A percentile compares a stretch with the other conserved stretches of the same genome.
These are phyloP conservation scores for Florisuga fusca DNA, from an alignment of 2,797 vertebrate species.

Conservation along the genomic window DNA sequence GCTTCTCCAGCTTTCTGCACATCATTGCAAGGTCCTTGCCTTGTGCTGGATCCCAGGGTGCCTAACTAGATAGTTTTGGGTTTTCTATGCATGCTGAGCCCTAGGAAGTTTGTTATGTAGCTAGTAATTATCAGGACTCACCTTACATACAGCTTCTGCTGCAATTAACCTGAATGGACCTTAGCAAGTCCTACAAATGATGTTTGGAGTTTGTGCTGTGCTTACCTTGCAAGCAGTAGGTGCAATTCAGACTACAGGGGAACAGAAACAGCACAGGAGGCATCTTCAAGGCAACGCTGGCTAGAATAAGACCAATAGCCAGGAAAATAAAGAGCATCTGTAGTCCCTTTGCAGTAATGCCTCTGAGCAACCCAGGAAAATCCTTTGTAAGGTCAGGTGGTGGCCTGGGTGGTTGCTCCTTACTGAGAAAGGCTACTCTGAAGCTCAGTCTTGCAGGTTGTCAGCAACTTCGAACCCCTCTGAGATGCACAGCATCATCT, in stretches of 20 bases:
- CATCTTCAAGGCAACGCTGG: not conserved
- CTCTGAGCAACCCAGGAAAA: not conserved
- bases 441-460: not conserved
- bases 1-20: accelerated
- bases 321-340: not conserved
- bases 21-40: accelerated
- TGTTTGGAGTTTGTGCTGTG: not conserved
- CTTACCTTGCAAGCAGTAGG: accelerated
- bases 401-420: not conserved
- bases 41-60: accelerated
- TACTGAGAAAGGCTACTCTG: not conserved
- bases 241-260: not conserved
- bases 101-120: not conserved
- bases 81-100: not conserved
- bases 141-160: not conserved
- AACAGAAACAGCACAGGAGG: not conserved
- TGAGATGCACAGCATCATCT: not conserved
- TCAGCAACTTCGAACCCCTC: not conserved
- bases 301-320: not conserved
- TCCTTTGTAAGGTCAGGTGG: not conserved
- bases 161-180: not conserved
- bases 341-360: not conserved
- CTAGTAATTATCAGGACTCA: not conserved
- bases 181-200: not conserved
- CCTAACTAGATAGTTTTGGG: not conserved